Base-by-base conservation (phyloP, 2,113 vertebrate genomes). In the Silurus asotus region DNA sequence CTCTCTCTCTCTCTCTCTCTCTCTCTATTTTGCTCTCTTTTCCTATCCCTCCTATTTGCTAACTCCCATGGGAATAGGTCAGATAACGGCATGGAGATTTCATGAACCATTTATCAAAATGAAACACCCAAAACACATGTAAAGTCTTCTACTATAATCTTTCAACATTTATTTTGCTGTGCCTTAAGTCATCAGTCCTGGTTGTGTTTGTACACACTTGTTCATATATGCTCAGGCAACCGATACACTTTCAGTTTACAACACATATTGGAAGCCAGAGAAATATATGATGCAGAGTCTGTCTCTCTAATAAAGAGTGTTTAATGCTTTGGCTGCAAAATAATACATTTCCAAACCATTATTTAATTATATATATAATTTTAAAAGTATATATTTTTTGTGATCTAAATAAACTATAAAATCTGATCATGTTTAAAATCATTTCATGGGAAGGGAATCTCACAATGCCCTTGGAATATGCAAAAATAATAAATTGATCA, bases 81-180 rank as follows among this genome's bases (percentile, higher is more conserved):
- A 85, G 74, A 74, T 64, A 85, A 76, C 81, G 81, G 75, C 78
- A 9, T 62, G 17, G 67, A 61, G 77, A 84, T 87, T 81, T 87
- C 67, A 81, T 62, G 59, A 83, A 67, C 77, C 79, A 87, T 88
- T 79, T 75, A 88, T 90, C 83, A 88, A 62, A 88, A 77, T 86
- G 69, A 82, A 85, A 84, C 79, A 82, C 81, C 88, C 82, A 88
- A 87, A 87, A 86, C 83, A 81, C 81, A 82, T 75, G 81, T 65
- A 20, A 75, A 74, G 65, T 15, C 53, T 49, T 81, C 81, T 86
- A 67, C 75, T n/a, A 84, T 83, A 82, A 58, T 88, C 19, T 82
- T 84, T 84, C 72, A 82, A 14, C 55, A 79, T 83, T 86, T 48
- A 83, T 86, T 70, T 83, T 72, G 64, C 80, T 53, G 87, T 28